Evolutionary conservation across 92 coral and sea anemone genomes (phyloP).

Genomic region (Anthopleura xanthogrammica): DNA sequence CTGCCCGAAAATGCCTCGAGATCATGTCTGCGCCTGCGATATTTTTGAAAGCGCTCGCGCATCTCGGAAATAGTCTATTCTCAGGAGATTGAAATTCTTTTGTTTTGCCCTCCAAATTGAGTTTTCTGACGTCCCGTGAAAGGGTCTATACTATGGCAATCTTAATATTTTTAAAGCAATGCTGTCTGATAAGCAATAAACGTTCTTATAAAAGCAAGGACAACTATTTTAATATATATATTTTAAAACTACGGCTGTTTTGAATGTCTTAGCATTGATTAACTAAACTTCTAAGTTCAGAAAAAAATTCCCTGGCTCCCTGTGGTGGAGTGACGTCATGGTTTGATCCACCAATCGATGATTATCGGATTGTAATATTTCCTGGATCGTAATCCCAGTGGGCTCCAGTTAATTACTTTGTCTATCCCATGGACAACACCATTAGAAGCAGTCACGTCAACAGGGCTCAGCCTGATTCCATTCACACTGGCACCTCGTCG

Average conservation of each 20-base stretch:
- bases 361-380: not conserved
- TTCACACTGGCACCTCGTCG: slow-evolving; percentile 50
- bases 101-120: no score
- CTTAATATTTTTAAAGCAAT: no score
- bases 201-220: no score
- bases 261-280: not conserved
- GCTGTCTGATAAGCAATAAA: not conserved
- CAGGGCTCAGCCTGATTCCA: slow-evolving; percentile 35
- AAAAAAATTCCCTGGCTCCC: not conserved
- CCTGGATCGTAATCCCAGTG: slow-evolving; percentile 15
- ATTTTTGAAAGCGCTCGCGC: no score
- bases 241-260: not conserved
- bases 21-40: no score
- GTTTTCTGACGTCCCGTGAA: no score
- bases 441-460: slow-evolving; percentile 69
- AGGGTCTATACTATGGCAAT: no score
- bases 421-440: slow-evolving; percentile 84
- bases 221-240: no score
- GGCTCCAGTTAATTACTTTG: slow-evolving; percentile 51
- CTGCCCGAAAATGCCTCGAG: no score
- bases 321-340: not conserved
- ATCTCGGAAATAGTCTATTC: no score
- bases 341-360: slow-evolving; percentile 4
- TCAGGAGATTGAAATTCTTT: no score
- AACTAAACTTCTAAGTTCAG: not conserved